Evolutionary conservation across 2,888 invertebrate genomes (phyloP).

Genomic region (Ectobius pallidus): DNA sequence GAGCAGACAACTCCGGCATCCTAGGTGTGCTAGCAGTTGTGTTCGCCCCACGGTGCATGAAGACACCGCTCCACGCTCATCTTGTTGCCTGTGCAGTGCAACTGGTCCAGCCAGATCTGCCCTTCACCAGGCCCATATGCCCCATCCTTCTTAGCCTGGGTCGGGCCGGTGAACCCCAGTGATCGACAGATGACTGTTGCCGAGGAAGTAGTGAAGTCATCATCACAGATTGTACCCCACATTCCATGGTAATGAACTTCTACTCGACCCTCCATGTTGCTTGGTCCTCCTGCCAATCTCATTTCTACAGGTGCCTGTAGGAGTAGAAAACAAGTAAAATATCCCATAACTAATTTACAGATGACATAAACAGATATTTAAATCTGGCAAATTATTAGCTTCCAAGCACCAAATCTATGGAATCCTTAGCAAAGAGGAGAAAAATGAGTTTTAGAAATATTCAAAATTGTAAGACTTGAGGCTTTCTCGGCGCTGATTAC

Average conservation of each 20-base stretch:
- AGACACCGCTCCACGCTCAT: conserved; percentile 65
- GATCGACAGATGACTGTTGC: conserved; percentile 67
- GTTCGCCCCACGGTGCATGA: conserved; percentile 70
- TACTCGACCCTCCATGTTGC: conserved; percentile 66
- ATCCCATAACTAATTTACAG: too few species aligned
- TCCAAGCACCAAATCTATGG: too few species aligned
- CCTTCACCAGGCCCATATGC: conserved; percentile 63
- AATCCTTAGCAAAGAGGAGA: too few species aligned
- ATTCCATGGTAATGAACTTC: conserved; percentile 71
- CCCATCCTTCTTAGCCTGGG: conserved; percentile 57
- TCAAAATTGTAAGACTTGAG: too few species aligned
- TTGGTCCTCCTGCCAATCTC: conserved; percentile 65
- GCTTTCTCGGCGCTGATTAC: too few species aligned
- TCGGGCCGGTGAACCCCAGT: conserved; percentile 44
- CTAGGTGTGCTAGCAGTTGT: conserved; percentile 75
- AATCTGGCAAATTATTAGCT: too few species aligned
- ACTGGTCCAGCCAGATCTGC: conserved; percentile 74
- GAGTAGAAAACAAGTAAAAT: neutral
- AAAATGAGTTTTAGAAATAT: too few species aligned
- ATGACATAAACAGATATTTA: too few species aligned
- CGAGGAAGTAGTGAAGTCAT: conserved; percentile 70
- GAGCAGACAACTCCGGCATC: conserved; percentile 67
- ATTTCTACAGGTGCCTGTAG: conserved; percentile 61
- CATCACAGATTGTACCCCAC: conserved; percentile 82
- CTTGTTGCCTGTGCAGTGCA: conserved; percentile 72